Conservation (phyloP, 2,797 vertebrate genomes). For the Poliocrania exsul region DNA sequence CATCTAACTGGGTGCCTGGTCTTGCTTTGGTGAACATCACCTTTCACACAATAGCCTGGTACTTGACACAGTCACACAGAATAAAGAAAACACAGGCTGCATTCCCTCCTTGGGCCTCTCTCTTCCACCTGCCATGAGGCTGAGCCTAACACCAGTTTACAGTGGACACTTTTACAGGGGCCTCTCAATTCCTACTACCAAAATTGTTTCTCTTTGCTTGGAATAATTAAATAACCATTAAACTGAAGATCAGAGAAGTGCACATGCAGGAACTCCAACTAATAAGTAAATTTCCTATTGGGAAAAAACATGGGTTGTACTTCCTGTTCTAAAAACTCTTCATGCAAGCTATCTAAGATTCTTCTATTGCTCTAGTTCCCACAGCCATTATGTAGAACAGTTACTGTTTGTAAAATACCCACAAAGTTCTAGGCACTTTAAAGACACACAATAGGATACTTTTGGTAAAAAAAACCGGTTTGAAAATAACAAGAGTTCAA, state of each 20-base stretch:
- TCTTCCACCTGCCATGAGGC: neutral
- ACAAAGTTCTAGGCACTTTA: neutral
- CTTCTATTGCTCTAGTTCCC: neutral
- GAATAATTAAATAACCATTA: neutral
- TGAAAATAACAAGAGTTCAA: neutral
- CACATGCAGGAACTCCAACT: neutral
- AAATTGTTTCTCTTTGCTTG: neutral
- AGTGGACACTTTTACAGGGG: accelerated
- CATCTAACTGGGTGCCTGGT: neutral
- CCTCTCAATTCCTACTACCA: neutral
- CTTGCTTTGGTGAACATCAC: neutral
- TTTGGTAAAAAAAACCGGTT: neutral
- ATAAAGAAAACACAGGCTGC: neutral
- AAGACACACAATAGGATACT: neutral
- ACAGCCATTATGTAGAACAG: neutral
- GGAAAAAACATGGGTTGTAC: neutral
- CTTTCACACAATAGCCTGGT: neutral
- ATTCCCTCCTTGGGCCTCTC: neutral
- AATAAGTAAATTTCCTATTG: neutral
- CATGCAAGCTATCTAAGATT: neutral
- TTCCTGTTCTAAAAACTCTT: neutral
- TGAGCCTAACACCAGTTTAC: neutral
- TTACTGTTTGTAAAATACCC: neutral
- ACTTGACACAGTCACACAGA: neutral
- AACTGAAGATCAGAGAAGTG: neutral